Percentiles rank a stretch among this genome's conserved stretches.
phyloP scores from a whole-genome alignment of 2,113 vertebrate species.

The Phyllostomus hastatus region DNA sequence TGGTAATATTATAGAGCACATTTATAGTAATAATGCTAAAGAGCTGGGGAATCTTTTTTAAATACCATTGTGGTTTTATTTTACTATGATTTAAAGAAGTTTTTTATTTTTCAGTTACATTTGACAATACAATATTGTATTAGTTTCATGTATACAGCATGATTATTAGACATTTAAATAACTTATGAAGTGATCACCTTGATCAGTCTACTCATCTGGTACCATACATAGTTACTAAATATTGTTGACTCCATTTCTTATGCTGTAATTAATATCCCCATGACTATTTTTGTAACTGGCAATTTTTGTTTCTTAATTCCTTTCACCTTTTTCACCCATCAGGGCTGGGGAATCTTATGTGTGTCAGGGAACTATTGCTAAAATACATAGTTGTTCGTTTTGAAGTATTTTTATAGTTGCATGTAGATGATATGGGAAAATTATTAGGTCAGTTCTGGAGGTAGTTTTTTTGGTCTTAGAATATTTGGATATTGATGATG shows the following conservation, averaged over 20 bases:
- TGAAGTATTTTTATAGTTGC: not conserved
- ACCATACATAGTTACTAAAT: not conserved
- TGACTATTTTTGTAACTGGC: not conserved
- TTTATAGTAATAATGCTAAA: constrained; percentile 30
- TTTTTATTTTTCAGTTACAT: not conserved
- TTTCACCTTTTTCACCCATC: not conserved
- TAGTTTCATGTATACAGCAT: not conserved
- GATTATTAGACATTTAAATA: not conserved
- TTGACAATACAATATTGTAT: not conserved
- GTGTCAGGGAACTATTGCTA: not conserved
- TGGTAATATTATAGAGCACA: not conserved
- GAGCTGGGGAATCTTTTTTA: constrained; percentile 35
- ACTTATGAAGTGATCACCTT: not conserved
- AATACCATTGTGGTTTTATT: not conserved
- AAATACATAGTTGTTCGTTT: constrained; percentile 33
- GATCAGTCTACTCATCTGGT: not conserved
- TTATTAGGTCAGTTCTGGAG: constrained; percentile 15
- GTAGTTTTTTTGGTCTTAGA: constrained; percentile 9
- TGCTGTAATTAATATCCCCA: not conserved
- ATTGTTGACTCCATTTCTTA: not conserved
- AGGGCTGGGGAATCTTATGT: constrained; percentile 49
- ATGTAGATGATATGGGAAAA: not conserved
- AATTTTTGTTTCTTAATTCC: not conserved
- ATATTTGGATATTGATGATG: constrained; percentile 35
- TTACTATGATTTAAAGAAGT: not conserved